These are phyloP conservation scores for Oncorhynchus kisutch DNA, from an alignment of 2,113 vertebrate genomes.

Conservation along the genomic window DNA sequence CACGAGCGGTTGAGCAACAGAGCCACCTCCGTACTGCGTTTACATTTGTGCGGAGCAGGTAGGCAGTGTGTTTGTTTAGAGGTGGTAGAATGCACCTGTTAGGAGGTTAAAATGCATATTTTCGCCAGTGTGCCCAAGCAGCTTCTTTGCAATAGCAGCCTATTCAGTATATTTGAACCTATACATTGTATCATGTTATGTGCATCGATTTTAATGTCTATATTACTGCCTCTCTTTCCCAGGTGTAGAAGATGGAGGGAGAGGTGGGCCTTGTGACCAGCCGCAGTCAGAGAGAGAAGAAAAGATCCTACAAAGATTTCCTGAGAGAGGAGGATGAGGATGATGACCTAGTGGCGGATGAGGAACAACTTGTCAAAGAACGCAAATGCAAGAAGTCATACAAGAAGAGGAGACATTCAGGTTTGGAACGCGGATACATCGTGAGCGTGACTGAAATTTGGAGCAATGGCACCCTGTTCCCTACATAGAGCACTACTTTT, in stretches of 20 bases:
- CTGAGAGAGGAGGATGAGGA: conserved; percentile 77
- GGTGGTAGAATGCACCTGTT: not conserved
- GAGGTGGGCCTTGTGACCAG: conserved; percentile 72
- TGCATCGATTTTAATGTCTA: not conserved
- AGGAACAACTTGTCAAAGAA: conserved; percentile 62
- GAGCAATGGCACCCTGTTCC: too few species aligned
- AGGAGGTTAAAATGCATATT: not conserved
- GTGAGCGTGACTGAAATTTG: not conserved
- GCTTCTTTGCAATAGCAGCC: too few species aligned
- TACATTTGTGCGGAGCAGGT: not conserved
- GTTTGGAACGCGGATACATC: conserved; percentile 67
- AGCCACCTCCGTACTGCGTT: too few species aligned
- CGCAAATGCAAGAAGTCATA: conserved; percentile 62
- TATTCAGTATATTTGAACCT: too few species aligned
- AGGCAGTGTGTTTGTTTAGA: not conserved
- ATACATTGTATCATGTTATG: not conserved
- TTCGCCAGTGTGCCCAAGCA: not conserved
- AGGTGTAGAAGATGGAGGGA: conserved; percentile 35
- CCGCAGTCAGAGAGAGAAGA: conserved; percentile 79
- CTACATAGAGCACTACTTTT: too few species aligned
- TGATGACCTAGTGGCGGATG: conserved; percentile 76
- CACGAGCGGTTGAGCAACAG: too few species aligned
- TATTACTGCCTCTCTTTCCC: not conserved
- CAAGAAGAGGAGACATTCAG: conserved; percentile 79
- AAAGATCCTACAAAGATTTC: conserved; percentile 76